Percentiles rank a stretch among this genome's conserved stretches.
phyloP scores from a whole-genome alignment of 2,113 vertebrate species.

The Scomber japonicus region DNA sequence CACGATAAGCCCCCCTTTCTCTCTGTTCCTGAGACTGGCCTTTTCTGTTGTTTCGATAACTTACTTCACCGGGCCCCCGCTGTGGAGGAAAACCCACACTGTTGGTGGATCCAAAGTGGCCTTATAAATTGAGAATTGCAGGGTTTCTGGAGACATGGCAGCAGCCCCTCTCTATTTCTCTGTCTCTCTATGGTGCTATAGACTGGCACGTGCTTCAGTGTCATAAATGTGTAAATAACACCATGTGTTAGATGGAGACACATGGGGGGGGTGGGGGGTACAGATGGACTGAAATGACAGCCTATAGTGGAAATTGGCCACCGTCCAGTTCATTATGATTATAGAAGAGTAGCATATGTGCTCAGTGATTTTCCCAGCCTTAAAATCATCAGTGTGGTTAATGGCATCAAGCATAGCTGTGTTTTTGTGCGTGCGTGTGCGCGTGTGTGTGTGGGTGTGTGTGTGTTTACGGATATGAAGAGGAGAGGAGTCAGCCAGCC shows the following conservation, averaged over 20 bases:
- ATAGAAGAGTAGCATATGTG: constrained; percentile 76
- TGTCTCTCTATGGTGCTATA: constrained; percentile 19
- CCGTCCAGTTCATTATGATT: constrained; percentile 74
- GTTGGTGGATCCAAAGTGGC: constrained; percentile 45
- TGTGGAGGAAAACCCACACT: constrained; percentile 1
- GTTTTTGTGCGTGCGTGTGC: constrained; percentile 34
- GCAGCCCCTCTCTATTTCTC: constrained; percentile 39
- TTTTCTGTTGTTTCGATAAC: constrained; percentile 64
- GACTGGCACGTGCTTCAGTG: constrained; percentile 67
- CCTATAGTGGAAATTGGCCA: constrained; percentile 78
- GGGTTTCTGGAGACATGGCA: constrained; percentile 55
- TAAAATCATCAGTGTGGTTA: constrained; percentile 60
- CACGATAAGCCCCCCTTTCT: constrained; percentile 61
- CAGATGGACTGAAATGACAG: constrained; percentile 80
- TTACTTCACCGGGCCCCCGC: constrained; percentile 36
- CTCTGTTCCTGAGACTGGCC: constrained; percentile 60
- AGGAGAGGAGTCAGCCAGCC: constrained; percentile 34
- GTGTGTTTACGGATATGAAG: not conserved
- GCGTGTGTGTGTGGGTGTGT: constrained; percentile 1
- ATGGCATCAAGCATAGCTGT: constrained; percentile 48
- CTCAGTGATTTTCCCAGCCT: constrained; percentile 61
- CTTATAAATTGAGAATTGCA: constrained; percentile 36
- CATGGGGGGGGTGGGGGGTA: constrained; percentile 16
- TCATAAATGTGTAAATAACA: constrained; percentile 84
- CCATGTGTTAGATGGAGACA: constrained; percentile 77